A percentile compares a stretch with the other conserved stretches of the same genome.
Evolutionary conservation across 1,140 invertebrate species (phyloP).

Genomic region (Lasioglossum baleicum): DNA sequence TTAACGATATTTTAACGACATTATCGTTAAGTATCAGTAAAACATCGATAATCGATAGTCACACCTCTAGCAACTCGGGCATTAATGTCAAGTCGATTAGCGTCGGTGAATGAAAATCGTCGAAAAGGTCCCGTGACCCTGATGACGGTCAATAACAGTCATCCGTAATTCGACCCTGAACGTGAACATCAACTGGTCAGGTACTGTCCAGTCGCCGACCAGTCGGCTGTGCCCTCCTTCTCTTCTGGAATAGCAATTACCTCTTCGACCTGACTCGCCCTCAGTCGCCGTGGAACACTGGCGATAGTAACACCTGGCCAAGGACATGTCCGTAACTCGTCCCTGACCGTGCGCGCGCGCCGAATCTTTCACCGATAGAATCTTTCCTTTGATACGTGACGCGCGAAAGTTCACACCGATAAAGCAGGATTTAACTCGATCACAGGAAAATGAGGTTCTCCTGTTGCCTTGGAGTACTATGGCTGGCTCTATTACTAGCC

Average conservation of each 20-base stretch:
- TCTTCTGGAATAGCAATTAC: conserved; percentile 72
- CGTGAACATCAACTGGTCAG: conserved; percentile 74
- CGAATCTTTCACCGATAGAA: conserved; percentile 45
- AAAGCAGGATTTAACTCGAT: neutral
- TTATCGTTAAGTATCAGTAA: no score
- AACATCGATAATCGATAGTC: no score
- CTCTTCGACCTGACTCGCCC: conserved; percentile 66
- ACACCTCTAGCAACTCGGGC: no score
- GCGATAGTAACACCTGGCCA: conserved; percentile 66
- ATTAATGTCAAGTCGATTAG: neutral
- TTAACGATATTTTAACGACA: no score
- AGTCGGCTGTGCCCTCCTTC: conserved; percentile 67
- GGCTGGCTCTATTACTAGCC: conserved; percentile 21
- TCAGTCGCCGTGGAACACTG: conserved; percentile 69
- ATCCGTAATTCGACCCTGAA: conserved; percentile 72
- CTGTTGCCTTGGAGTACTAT: conserved; percentile 23
- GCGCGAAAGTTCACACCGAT: conserved; percentile 9
- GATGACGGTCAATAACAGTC: conserved; percentile 74
- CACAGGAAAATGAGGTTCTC: conserved; percentile 57
- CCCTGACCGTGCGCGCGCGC: conserved; percentile 60
- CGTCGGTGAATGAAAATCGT: neutral
- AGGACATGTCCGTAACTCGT: conserved; percentile 64
- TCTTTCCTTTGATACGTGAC: conserved; percentile 23
- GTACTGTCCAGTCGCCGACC: conserved; percentile 67
- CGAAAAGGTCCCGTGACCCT: conserved; percentile 29